Evolutionary conservation across 2,888 invertebrate species (phyloP), one percentile per base, ranked within the genome.

Genomic region (Beris chalybata): DNA sequence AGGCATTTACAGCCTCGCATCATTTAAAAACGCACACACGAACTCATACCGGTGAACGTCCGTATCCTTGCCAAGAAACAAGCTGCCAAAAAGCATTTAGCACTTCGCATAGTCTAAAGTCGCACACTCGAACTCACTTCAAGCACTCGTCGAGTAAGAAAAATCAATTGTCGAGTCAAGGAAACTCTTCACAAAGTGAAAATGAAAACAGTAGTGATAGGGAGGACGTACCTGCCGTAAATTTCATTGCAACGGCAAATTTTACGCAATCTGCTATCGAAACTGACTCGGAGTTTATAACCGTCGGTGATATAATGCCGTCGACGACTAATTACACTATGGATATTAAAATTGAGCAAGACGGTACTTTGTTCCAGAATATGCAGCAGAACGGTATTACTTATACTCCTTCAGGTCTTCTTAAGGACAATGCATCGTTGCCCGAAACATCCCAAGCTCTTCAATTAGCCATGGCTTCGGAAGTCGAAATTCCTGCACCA

Each of bases 1-100:
- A 95, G 78, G 91, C 94, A 0, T 97, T 97, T 80, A 92, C 93
- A 1, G 95, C 95, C 22, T 94, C 94, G 56, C 96, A 97, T 80
- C 96, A 96, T 77, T 82, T 97, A 54, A 96, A 95, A 82, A 95
- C 95, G 0, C 96, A 97, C 76, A 86, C 87, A 43, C 85, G 95
- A n/a, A 80, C 80, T 3, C 81, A 81, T 57, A 89, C 91, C 2
- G 92, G 92, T 0, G 88, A 92, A 78, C 85, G 89, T 67, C 92
- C 93, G 0, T 92, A 91, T 78, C 85, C 87, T 0, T 94, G 94
- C 77, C 81, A 84, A 64, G 84, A 85, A 70, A 81, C 79, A 1
- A 86, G 86, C 68, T 94, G 94, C 76, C 85, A 85, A 30, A 85
- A 89, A 73, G 87, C 92, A 0, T 95, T 95, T 79, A 89, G 92